Evolutionary conservation across 2,888 invertebrate species (phyloP).

Genomic region (Clitarchus hookeri): DNA sequence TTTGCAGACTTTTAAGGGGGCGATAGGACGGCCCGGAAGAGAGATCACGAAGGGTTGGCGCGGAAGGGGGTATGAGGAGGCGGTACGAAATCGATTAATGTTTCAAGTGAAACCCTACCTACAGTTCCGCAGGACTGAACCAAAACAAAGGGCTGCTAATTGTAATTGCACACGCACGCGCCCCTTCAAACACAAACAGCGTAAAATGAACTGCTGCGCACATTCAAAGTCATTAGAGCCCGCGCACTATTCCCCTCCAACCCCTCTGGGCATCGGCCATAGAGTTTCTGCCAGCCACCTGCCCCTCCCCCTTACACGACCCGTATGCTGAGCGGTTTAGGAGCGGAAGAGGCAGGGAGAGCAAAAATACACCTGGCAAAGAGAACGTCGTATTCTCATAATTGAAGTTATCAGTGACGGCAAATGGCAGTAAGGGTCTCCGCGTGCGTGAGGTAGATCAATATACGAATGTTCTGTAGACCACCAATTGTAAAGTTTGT

Average conservation of each 20-base stretch:
- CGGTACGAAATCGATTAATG: conserved; percentile 15
- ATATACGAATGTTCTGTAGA: too few relatives aligned
- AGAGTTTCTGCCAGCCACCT: neutral
- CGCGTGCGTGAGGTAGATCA: too few relatives aligned
- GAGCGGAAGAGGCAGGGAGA: neutral
- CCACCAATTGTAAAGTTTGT: too few relatives aligned
- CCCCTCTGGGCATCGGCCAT: neutral
- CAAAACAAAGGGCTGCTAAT: conserved; percentile 25
- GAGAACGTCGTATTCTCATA: neutral
- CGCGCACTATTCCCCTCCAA: neutral
- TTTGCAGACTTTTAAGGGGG: neutral
- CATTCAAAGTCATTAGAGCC: conserved; percentile 21
- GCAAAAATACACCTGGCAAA: neutral
- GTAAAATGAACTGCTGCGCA: conserved; percentile 21
- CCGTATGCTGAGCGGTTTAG: neutral
- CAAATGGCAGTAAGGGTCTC: too few relatives aligned
- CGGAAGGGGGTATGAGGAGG: neutral
- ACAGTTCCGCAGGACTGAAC: conserved; percentile 21
- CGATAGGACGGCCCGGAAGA: neutral
- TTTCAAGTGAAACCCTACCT: conserved; percentile 25
- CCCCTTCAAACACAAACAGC: conserved; percentile 24
- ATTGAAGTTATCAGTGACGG: too few relatives aligned
- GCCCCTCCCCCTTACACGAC: neutral
- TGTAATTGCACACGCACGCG: conserved; percentile 22
- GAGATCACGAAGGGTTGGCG: neutral